Conservation (phyloP, 2,888 invertebrate genomes). For the Cecidostiba fungosa region DNA sequence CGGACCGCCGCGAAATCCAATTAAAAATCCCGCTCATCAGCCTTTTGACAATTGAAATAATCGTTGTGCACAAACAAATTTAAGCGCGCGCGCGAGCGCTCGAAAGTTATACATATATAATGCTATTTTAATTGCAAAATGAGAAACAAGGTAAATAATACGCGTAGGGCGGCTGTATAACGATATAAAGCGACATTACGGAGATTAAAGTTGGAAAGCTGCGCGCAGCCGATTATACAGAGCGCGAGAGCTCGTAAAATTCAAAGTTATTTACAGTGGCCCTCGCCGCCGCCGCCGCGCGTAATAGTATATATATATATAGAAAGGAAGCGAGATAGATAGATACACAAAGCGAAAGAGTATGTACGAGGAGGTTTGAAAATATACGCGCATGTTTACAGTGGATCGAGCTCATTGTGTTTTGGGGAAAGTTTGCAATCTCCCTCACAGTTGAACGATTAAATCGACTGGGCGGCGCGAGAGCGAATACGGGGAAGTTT, state of each 20-base stretch:
- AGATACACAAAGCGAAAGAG: not conserved
- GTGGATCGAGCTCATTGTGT: constrained; percentile 31
- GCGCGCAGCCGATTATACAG: constrained; percentile 2
- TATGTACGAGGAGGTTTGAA: not conserved
- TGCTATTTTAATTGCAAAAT: not conserved
- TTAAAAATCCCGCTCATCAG: constrained; percentile 12
- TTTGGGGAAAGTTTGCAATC: constrained; percentile 66
- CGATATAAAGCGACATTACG: constrained; percentile 4
- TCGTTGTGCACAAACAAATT: constrained; percentile 8
- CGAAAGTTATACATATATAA: constrained; percentile 12
- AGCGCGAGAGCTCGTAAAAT: not conserved
- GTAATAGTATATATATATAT: not conserved
- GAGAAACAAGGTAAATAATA: constrained; percentile 1
- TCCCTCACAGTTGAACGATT: constrained; percentile 72
- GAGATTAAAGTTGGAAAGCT: constrained; percentile 28
- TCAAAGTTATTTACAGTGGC: constrained; percentile 25
- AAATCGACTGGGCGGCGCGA: constrained; percentile 69
- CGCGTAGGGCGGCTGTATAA: not conserved
- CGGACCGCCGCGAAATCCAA: not conserved
- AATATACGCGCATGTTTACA: constrained; percentile 25
- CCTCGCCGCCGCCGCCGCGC: not conserved
- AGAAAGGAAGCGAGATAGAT: too few relatives aligned
- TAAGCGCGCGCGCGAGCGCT: not conserved
- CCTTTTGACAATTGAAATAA: constrained; percentile 11
- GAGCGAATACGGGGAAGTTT: constrained; percentile 25